Percentiles rank a stretch among this genome's conserved stretches.
phyloP scores from a whole-genome alignment of 1,140 invertebrate genomes.

The Adelges cooleyi region DNA sequence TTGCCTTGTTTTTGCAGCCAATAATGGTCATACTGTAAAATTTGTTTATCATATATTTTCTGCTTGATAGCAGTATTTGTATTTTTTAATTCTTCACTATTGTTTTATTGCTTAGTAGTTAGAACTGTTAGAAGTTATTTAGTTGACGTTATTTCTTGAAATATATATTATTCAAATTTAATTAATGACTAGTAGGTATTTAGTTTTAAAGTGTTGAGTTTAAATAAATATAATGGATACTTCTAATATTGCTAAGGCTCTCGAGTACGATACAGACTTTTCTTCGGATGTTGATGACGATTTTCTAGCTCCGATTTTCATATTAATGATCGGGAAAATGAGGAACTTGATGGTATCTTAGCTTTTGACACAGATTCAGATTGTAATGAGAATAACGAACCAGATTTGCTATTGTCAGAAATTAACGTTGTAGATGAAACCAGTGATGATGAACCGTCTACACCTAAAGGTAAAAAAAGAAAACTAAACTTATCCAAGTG shows the following conservation, averaged over 20 bases:
- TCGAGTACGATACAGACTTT: background rate
- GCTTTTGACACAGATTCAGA: background rate
- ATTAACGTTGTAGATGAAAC: background rate
- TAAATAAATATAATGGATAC: background rate
- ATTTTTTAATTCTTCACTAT: background rate
- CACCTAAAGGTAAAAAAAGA: background rate
- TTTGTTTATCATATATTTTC: background rate
- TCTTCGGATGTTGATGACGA: slow-evolving; percentile 2
- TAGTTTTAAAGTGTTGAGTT: slow-evolving; percentile 6
- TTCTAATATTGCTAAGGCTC: background rate
- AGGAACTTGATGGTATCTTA: background rate
- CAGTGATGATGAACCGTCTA: background rate
- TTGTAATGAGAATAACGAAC: background rate
- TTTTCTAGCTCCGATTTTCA: background rate
- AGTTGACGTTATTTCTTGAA: too few relatives aligned
- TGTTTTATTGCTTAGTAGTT: background rate
- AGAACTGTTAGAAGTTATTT: background rate
- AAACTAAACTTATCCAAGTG: background rate
- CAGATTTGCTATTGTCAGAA: background rate
- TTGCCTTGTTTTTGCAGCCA: background rate
- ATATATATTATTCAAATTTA: too few relatives aligned
- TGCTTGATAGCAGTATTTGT: background rate
- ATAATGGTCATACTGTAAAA: background rate
- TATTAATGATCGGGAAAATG: background rate
- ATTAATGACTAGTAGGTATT: background rate